Evolutionary conservation across 1,140 invertebrate species (phyloP), one percentile per base, ranked within the genome.

Genomic region (Mamestra configurata): DNA sequence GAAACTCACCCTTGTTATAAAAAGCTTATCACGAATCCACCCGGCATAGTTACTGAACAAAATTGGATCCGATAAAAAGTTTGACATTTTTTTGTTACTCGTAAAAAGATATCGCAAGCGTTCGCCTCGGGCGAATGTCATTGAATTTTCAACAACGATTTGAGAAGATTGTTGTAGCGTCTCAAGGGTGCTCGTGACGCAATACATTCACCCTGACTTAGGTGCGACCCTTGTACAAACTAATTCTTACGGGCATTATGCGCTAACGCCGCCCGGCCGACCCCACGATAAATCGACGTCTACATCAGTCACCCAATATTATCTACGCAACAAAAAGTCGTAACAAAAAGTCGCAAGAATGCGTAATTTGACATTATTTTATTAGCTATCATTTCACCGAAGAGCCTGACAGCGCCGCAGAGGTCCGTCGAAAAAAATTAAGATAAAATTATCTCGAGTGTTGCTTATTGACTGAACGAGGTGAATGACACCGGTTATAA

Each of bases 1-100:
- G 61, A 80, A 78, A 79, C 79, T 73, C 81, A 79, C 84, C 84
- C 84, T 84, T 79, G 82, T 84, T 86, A 87, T 87, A 87, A 86
- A 87, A 86, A 89, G 84, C 88, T 90, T 90, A 90, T 89, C 88
- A 87, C 66, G 76, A 83, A 87, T 84, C 84, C 85, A 87, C 82
- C 82, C 87, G 81, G 73, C 79, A 85, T 84, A 86, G 87, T 86
- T 85, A 85, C 86, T 83, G 83, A 84, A 84, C 85, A 83, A 89
- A 90, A 88, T 89, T 90, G 87, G 87, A 89, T 88, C 83, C 81
- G 88, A 86, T 88, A 89, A 88, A 88, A 87, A 89, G 82, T 84
- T 87, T 86, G 82, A 79, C 80, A 83, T 86, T 89, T 90, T 90
- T 79, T 88, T 86, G 83, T 87, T 79, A 82, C 84, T 86, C 87